These are phyloP conservation scores for Diarsia mendica DNA, from an alignment of 2,888 invertebrate genomes.

Conservation along the genomic window DNA sequence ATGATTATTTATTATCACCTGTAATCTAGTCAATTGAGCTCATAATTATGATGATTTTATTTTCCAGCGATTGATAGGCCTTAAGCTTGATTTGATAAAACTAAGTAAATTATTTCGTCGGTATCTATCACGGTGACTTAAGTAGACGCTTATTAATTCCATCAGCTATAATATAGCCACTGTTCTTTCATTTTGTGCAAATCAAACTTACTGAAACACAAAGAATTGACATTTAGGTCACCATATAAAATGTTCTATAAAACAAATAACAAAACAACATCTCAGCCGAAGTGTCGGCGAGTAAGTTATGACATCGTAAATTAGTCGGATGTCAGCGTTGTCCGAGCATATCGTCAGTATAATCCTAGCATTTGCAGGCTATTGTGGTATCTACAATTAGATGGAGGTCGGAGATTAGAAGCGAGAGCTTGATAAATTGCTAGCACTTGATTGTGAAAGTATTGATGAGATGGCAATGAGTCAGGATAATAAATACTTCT, in stretches of 20 bases:
- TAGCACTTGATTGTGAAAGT: slow-evolving; percentile 11
- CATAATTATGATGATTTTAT: no score
- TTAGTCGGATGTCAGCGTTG: slow-evolving; percentile 73
- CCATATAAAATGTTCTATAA: no score
- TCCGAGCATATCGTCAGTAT: slow-evolving; percentile 65
- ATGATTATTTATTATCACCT: no score
- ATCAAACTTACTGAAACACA: not conserved
- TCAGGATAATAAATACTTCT: not conserved
- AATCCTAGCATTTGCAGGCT: slow-evolving; percentile 57
- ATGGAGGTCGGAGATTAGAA: slow-evolving; percentile 37
- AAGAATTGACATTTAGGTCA: slow-evolving; percentile 7
- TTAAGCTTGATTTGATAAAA: no score
- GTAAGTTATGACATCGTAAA: slow-evolving; percentile 80
- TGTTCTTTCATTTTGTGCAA: not conserved
- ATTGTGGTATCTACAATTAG: slow-evolving; percentile 45
- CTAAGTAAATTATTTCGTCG: no score
- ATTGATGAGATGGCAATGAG: slow-evolving; percentile 19
- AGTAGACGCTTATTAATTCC: no score
- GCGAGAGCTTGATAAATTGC: slow-evolving; percentile 30
- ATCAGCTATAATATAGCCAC: no score
- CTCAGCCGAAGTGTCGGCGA: slow-evolving; percentile 59
- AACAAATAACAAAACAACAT: slow-evolving; percentile 49
- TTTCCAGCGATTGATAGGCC: no score
- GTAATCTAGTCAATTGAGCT: no score
- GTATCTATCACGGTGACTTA: no score